A percentile compares a stretch with the other conserved stretches of the same genome.
phyloP scores from a whole-genome alignment of 2,888 invertebrate species.

The Leptopilina syphax region DNA sequence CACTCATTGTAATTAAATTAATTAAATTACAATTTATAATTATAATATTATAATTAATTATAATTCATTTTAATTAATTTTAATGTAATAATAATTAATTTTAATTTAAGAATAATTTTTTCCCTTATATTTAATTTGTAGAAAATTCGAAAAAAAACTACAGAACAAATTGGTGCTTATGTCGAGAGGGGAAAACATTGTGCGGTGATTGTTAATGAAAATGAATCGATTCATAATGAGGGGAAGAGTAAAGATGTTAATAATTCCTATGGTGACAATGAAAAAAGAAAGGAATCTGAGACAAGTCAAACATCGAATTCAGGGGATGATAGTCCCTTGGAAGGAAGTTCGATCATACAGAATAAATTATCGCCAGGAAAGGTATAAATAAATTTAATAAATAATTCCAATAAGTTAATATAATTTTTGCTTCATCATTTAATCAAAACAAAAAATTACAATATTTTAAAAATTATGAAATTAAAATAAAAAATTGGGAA shows the following conservation, averaged over 20 bases:
- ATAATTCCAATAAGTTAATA: not conserved
- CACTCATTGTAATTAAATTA: too few relatives aligned
- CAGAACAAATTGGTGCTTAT: constrained; percentile 57
- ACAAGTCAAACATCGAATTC: constrained; percentile 74
- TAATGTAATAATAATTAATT: too few relatives aligned
- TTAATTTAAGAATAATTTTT: too few relatives aligned
- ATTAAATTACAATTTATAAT: too few relatives aligned
- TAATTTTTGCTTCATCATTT: not conserved
- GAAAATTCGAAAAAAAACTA: constrained; percentile 57
- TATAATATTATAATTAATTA: too few relatives aligned
- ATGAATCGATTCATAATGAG: constrained; percentile 46
- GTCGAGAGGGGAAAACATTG: constrained; percentile 59
- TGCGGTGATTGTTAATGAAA: constrained; percentile 57
- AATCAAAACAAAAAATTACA: too few relatives aligned
- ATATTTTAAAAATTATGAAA: not conserved
- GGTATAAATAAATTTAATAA: constrained; percentile 73
- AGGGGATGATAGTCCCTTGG: constrained; percentile 80
- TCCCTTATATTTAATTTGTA: constrained; percentile 25
- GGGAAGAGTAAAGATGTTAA: constrained; percentile 53
- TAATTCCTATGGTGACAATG: constrained; percentile 49
- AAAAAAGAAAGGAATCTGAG: constrained; percentile 68
- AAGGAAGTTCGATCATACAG: constrained; percentile 81
- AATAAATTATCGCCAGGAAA: constrained; percentile 86
- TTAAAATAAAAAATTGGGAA: too few relatives aligned
- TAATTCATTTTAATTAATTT: not conserved